Conservation (phyloP, 2,113 vertebrate genomes). For the Delphinus delphis region DNA sequence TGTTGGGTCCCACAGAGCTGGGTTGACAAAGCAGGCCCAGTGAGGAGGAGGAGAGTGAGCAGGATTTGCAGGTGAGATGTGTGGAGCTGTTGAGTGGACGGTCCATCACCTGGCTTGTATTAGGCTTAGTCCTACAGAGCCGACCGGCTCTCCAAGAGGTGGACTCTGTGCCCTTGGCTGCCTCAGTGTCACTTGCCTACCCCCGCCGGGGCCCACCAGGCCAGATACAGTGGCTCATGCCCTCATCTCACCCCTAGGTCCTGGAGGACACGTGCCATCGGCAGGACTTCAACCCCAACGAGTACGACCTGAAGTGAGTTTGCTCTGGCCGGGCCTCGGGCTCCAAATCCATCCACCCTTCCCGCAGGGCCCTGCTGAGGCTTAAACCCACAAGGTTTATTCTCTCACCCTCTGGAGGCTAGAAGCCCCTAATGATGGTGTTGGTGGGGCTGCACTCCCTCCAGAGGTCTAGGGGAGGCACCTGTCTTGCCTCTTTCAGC, state of each 20-base stretch:
- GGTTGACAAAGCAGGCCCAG: background rate
- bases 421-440: background rate
- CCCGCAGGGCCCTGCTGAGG: background rate
- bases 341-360: no score
- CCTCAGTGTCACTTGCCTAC: background rate
- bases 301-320: constrained; percentile 94
- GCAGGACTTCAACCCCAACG: constrained; percentile 90
- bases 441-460: background rate
- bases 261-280: constrained; percentile 94
- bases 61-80: background rate
- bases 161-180: background rate
- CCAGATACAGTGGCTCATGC: background rate
- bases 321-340: background rate
- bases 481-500: background rate
- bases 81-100: background rate
- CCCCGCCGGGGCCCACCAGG: background rate
- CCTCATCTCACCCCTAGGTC: constrained; percentile 82
- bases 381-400: background rate
- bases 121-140: background rate
- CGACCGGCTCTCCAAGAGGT: background rate
- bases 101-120: background rate
- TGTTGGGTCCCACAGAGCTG: background rate
- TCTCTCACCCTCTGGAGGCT: background rate
- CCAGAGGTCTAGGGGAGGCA: background rate
- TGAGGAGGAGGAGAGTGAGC: background rate